Conservation (phyloP, 1,140 invertebrate genomes). For the Drosophila nigromelanica region DNA sequence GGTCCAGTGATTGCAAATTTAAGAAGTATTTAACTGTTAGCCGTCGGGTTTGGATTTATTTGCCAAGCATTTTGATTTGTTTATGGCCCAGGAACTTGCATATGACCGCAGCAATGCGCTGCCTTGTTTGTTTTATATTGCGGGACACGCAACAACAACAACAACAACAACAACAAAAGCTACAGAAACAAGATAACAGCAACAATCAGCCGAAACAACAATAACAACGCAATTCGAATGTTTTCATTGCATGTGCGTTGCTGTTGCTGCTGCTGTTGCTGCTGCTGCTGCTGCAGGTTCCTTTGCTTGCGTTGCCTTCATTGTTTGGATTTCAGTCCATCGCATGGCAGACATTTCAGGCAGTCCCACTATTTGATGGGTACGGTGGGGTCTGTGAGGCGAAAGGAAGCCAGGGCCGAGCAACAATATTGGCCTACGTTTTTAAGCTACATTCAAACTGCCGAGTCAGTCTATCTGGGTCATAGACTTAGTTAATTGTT, state of each 20-base stretch:
- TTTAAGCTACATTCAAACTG: constrained; percentile 9
- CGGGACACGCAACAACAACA: not conserved
- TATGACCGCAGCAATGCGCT: constrained; percentile 10
- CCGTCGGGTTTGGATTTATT: constrained; percentile 14
- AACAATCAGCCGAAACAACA: constrained; percentile 24
- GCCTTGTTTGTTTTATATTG: constrained; percentile 18
- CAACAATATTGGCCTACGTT: not conserved
- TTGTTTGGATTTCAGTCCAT: constrained; percentile 43
- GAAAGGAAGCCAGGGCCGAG: not conserved
- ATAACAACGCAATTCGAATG: constrained; percentile 35
- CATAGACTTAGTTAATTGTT: constrained; percentile 31
- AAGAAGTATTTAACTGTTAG: constrained; percentile 20
- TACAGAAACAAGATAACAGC: constrained; percentile 6
- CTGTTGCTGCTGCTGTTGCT: constrained; percentile 1
- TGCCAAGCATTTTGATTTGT: constrained; percentile 34
- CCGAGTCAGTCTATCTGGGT: not conserved
- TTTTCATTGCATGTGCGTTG: constrained; percentile 31
- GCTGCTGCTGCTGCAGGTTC: constrained; percentile 5
- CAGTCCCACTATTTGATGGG: constrained; percentile 28
- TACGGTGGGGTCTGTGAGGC: not conserved
- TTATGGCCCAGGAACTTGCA: constrained; percentile 21
- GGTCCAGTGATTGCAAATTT: constrained; percentile 22
- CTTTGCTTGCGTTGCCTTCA: constrained; percentile 29
- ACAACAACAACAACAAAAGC: constrained; percentile 28
- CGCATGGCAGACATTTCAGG: constrained; percentile 19